A percentile compares a stretch with the other conserved stretches of the same genome.
These are phyloP conservation scores for Bombus waltoni DNA, from an alignment of 1,140 invertebrate genomes.

Conservation along the genomic window DNA sequence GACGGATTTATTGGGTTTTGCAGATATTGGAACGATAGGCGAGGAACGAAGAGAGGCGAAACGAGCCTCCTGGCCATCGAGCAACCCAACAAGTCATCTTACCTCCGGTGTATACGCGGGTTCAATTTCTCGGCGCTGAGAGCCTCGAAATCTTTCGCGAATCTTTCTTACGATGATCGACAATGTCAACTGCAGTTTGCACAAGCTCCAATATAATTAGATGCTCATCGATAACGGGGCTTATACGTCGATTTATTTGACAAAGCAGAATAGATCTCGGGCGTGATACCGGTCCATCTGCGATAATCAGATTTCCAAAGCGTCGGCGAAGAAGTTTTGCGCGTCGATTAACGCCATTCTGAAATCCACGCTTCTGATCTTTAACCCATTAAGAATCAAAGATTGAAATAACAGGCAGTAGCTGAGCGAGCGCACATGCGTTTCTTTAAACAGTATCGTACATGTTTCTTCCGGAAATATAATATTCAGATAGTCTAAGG, in stretches of 20 bases:
- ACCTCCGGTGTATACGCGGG: neutral
- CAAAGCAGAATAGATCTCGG: neutral
- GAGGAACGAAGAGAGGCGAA: slow-evolving; percentile 3
- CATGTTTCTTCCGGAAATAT: too few relatives aligned
- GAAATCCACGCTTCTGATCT: neutral
- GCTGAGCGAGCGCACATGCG: too few relatives aligned
- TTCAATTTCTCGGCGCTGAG: neutral
- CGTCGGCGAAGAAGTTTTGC: neutral
- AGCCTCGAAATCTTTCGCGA: neutral
- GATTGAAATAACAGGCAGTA: too few relatives aligned
- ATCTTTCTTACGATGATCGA: neutral
- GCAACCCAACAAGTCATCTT: slow-evolving; percentile 56
- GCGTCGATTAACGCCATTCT: neutral
- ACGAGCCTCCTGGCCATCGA: slow-evolving; percentile 15
- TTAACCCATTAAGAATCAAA: neutral
- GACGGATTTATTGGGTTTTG: slow-evolving; percentile 60
- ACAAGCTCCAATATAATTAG: neutral
- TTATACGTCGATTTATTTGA: neutral
- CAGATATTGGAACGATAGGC: slow-evolving; percentile 36
- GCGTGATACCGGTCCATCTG: neutral
- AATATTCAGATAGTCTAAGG: too few relatives aligned
- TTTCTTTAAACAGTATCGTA: too few relatives aligned
- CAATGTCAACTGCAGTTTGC: neutral
- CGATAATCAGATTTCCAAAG: neutral
- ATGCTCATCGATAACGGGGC: too few relatives aligned